Conservation (phyloP, 2,888 invertebrate genomes). For the Arge pagana region DNA sequence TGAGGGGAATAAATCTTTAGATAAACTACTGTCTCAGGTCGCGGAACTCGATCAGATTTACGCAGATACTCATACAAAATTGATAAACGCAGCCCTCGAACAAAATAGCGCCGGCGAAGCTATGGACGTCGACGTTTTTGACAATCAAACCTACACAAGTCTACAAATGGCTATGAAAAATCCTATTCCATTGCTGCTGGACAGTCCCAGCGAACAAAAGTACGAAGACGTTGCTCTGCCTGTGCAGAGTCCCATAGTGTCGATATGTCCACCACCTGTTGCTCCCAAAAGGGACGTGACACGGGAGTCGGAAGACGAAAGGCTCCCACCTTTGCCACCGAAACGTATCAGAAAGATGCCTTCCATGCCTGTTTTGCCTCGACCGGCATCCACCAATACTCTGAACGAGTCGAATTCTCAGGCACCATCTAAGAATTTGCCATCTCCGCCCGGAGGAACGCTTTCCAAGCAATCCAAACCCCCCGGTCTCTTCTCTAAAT, state of each 20-base stretch:
- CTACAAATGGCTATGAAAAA: constrained; percentile 85
- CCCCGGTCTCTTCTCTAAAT: constrained; percentile 67
- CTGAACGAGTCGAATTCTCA: constrained; percentile 32
- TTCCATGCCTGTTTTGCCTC: constrained; percentile 51
- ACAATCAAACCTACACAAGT: constrained; percentile 81
- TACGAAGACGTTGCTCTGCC: constrained; percentile 67
- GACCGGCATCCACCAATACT: constrained; percentile 41
- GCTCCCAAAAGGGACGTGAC: constrained; percentile 58
- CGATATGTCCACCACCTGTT: constrained; percentile 51
- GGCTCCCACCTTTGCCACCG: constrained; percentile 79
- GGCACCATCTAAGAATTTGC: constrained; percentile 64
- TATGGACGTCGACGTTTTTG: constrained; percentile 70
- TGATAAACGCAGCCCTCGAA: constrained; percentile 50
- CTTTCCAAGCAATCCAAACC: constrained; percentile 66
- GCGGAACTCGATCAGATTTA: constrained; percentile 83
- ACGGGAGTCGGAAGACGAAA: constrained; percentile 64
- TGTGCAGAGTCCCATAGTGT: constrained; percentile 57
- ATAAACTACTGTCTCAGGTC: constrained; percentile 76
- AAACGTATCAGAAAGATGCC: constrained; percentile 65
- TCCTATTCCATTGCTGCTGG: constrained; percentile 65
- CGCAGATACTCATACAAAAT: constrained; percentile 70
- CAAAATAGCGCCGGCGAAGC: constrained; percentile 43
- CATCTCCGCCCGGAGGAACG: constrained; percentile 60
- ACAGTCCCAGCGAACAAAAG: constrained; percentile 57
- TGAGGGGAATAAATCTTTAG: constrained; percentile 62